Base-by-base conservation (phyloP, 2,113 vertebrate genomes). In the Himantopus leucocephalus region DNA sequence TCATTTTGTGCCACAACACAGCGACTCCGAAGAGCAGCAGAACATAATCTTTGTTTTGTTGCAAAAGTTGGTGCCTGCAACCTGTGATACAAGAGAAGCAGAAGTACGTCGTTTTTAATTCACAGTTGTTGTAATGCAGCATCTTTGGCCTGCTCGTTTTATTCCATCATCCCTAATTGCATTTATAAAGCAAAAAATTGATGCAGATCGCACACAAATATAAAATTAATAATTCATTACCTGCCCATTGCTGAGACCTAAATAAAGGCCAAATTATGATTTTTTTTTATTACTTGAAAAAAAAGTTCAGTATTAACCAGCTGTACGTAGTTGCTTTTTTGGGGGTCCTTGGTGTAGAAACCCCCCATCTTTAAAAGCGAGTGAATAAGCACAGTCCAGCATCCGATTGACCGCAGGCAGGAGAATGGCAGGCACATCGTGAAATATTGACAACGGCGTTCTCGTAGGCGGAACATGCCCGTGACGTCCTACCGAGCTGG, bases 191-290 rank as follows among this genome's bases (percentile, higher is more conserved):
- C 41, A 89, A 92, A 94, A 96, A 96, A 95, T 90, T 29, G 45
- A 94, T 83, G 85, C 67, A 92, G 96, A 94, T 59, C 58, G 58
- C 66, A 45, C 58, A 84, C 78, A 95, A 96, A 96, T 92, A 92
- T 29, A 60, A 90, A 90, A 95, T 96, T 96, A 96, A 95, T 95
- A 96, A 96, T 96, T 92, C 97, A 95, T 96, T 97, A 98, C 94
- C 88, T 93, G 73, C 45, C 86, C 82, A 58, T 84, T 96, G 72
- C 93, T 97, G 91, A 97, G 85, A 94, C 77, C 90, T 96, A 97
- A 97, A 97, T 97, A 96, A 96, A 95, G 93, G 84, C 95, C 93
- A 83, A 95, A 96, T 97, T 90, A 55, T 76, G 89, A 95, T 95
- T 76, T 15, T 77, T 77, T 66, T 66, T 87, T 62, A 89, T 96